These are phyloP conservation scores for Pteronura brasiliensis DNA, from an alignment of 2,113 vertebrate species.

Conservation along the genomic window DNA sequence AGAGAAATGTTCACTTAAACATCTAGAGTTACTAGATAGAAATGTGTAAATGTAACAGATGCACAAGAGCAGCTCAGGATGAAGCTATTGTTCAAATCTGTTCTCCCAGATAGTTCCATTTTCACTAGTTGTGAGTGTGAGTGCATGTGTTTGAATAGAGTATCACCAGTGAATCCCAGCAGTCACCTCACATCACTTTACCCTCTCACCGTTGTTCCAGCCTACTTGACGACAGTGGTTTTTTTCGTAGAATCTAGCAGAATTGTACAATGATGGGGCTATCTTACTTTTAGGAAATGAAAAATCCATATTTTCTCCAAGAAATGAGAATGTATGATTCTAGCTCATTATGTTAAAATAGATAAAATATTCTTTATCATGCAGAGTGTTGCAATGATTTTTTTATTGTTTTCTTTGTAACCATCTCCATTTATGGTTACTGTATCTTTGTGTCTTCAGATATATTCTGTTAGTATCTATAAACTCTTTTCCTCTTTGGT, in stretches of 20 bases:
- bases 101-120: slow-evolving; percentile 53
- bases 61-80: slow-evolving; percentile 35
- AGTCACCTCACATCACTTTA: not conserved
- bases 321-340: slow-evolving; percentile 55
- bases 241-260: slow-evolving; percentile 14
- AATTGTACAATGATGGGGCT: slow-evolving; percentile 2
- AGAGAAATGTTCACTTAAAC: slow-evolving; percentile 47
- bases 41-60: slow-evolving; percentile 62
- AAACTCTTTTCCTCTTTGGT: not conserved
- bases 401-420: slow-evolving; percentile 47
- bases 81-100: slow-evolving; percentile 65
- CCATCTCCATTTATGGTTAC: not conserved
- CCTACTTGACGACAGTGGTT: not conserved
- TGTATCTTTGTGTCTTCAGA: not conserved
- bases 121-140: slow-evolving; percentile 21
- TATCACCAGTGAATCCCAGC: not conserved
- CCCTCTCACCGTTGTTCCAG: not conserved
- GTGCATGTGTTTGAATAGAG: slow-evolving; percentile 28
- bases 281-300: slow-evolving; percentile 50
- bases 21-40: slow-evolving; percentile 57
- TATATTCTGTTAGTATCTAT: slow-evolving; percentile 24
- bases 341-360: slow-evolving; percentile 52
- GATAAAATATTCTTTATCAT: slow-evolving; percentile 54
- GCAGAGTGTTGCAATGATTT: slow-evolving; percentile 40
- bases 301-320: slow-evolving; percentile 27